Evolutionary conservation across 2,113 vertebrate species (phyloP).

Genomic region (Pteropus alecto): DNA sequence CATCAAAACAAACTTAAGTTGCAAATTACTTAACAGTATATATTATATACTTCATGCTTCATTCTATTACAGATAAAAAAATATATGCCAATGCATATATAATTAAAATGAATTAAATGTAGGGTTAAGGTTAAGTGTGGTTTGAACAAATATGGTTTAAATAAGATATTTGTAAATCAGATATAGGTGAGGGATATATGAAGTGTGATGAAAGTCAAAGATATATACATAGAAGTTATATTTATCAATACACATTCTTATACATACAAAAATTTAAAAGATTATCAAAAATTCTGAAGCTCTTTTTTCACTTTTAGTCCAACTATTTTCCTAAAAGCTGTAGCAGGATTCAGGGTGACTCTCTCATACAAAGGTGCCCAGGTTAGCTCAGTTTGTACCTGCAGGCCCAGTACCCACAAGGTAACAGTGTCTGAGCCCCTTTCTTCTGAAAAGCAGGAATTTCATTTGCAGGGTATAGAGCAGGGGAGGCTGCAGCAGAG

Average conservation of each 20-base stretch:
- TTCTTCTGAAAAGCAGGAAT: neutral
- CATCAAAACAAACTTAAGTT: neutral
- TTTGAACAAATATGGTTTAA: neutral
- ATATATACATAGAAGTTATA: neutral
- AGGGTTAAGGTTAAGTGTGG: neutral
- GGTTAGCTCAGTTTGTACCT: neutral
- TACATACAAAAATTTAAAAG: neutral
- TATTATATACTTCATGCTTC: neutral
- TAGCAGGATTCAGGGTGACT: neutral
- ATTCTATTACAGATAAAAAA: neutral
- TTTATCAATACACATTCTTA: neutral
- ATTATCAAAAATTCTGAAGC: neutral
- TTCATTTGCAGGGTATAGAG: neutral
- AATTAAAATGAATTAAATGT: neutral
- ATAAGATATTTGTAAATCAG: neutral
- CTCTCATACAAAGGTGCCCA: neutral
- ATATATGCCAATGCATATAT: neutral
- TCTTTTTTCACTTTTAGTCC: neutral
- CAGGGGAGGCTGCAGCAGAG: neutral
- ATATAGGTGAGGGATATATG: neutral
- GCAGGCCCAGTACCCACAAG: too few species aligned
- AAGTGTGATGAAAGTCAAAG: neutral
- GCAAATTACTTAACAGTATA: neutral
- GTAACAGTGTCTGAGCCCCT: neutral
- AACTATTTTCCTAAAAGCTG: neutral